Base-by-base conservation (phyloP, 2,113 vertebrate genomes). In the Melanerpes aurifrons region DNA sequence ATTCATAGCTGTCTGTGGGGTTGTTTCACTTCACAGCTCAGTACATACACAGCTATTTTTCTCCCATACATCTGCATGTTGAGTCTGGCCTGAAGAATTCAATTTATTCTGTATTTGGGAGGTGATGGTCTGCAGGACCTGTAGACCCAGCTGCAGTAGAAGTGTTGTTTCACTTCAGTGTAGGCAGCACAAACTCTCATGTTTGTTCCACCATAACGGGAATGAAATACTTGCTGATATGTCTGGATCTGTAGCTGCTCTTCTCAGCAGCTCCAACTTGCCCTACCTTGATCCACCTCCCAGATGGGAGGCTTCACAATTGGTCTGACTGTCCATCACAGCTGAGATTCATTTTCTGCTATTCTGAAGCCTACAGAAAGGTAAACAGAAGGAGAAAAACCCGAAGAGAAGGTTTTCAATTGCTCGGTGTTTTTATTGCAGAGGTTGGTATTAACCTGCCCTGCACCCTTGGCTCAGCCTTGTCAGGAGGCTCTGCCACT, bases 401-500 rank as follows among this genome's bases (percentile, higher is more conserved):
- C 15, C 0, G 24, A 76, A 17, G 66, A 56, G 84, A 64, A 68
- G 37, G 37, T 31, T 86, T 94, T 26, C 31, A 58, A 90, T 70
- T 56, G 91, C 72, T 70, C 16, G 54, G 53, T 78, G 73, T 47
- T 93, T 86, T 90, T 67, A 80, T 81, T 77, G 66, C 50, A 11
- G 81, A 1, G 68, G 80, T 40, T 59, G 76, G 61, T 31, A 43
- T 90, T 35, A 68, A 22, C 35, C 43, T 67, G 71, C 25, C 69
- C 82, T 8, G 73, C 17, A 25, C 54, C 54, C 54, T 37, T 22
- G 32, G 62, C 79, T 66, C 22, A 6, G 82, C 45, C 68, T 19
- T 7, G 35, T 20, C n/a, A 5, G 47, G 69, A 87, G 69, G 63
- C 18, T 4, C 1, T 4, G 59, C n/a, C 20, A 3, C 12, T 45